These are phyloP conservation scores for Todiramphus saurophagus DNA, from an alignment of 2,113 vertebrate species.

Conservation along the genomic window DNA sequence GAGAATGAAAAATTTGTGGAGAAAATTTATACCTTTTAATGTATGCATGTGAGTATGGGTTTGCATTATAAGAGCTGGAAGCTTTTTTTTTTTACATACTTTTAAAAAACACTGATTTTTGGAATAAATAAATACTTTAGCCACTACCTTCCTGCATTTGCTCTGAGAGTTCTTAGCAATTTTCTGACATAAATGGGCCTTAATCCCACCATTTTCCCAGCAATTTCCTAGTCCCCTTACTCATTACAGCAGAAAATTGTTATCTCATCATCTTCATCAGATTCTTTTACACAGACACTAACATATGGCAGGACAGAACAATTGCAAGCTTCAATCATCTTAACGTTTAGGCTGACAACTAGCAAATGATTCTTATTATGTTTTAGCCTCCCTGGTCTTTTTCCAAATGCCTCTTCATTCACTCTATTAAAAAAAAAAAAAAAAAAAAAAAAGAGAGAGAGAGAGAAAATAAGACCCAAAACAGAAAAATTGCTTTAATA, in stretches of 20 bases:
- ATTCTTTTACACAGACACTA: slow-evolving; percentile 33
- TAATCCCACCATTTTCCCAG: slow-evolving; percentile 56
- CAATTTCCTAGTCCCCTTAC: slow-evolving; percentile 43
- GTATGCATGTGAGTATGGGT: background rate
- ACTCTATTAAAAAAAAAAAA: background rate
- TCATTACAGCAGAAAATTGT: slow-evolving; percentile 55
- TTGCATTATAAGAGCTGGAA: background rate
- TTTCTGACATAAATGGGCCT: slow-evolving; percentile 50
- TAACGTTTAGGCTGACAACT: slow-evolving; percentile 37
- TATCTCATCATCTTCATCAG: slow-evolving; percentile 56
- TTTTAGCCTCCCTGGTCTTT: slow-evolving; percentile 17
- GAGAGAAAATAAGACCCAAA: background rate
- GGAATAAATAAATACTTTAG: slow-evolving; percentile 27
- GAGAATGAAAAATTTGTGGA: background rate
- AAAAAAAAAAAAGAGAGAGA: background rate
- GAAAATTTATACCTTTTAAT: background rate
- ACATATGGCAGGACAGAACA: slow-evolving; percentile 45
- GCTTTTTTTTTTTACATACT: background rate
- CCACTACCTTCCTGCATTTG: background rate
- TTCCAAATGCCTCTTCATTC: slow-evolving; percentile 7
- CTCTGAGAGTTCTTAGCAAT: slow-evolving; percentile 33
- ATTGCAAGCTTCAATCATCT: slow-evolving; percentile 46
- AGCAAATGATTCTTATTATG: slow-evolving; percentile 38
- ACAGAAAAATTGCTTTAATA: background rate
- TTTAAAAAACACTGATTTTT: slow-evolving; percentile 6